Conservation (phyloP, 2,113 vertebrate species). For the Labeo rohita region DNA sequence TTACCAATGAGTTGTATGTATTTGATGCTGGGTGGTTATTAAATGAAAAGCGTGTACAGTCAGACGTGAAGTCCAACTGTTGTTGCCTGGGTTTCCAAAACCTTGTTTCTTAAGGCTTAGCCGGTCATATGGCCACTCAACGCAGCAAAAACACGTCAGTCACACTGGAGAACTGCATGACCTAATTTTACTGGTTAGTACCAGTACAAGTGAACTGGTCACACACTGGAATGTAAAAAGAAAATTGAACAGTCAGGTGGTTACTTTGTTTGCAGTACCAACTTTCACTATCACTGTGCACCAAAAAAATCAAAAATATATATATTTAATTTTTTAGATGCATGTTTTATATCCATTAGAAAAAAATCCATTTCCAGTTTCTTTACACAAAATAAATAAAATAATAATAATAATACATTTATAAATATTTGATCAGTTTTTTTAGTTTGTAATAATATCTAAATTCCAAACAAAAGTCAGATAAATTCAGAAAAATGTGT, state of each 20-base stretch:
- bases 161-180: neutral
- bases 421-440: neutral
- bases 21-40: neutral
- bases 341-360: neutral
- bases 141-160: slow-evolving; percentile 60
- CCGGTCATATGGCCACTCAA: slow-evolving; percentile 72
- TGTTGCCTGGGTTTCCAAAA: slow-evolving; percentile 10
- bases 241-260: neutral
- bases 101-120: slow-evolving; percentile 65
- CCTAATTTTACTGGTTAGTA: slow-evolving; percentile 10
- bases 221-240: neutral
- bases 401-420: too few species aligned
- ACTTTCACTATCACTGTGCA: too few species aligned
- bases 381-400: too few species aligned
- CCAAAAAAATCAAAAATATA: too few species aligned
- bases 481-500: too few species aligned
- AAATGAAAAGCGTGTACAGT: neutral
- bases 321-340: neutral
- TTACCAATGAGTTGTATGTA: neutral
- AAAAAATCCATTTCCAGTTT: neutral
- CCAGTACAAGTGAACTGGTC: neutral
- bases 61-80: neutral
- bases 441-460: too few species aligned
- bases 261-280: too few species aligned
- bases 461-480: too few species aligned